Evolutionary conservation across 2,888 invertebrate genomes (phyloP).

Genomic region (Drosophila macrothrix): DNA sequence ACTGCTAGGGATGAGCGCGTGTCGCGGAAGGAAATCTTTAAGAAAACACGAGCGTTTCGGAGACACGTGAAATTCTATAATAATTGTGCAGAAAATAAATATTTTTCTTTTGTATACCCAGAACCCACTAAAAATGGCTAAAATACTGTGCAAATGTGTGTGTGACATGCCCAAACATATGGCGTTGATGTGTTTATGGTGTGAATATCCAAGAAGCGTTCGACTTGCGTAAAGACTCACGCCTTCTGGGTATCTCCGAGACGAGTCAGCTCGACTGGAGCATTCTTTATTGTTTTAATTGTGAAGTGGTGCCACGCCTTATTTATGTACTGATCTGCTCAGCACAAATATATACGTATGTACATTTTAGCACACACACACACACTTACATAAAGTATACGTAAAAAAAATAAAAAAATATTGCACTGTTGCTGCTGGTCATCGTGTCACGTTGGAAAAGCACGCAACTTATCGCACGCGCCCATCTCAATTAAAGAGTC

Average conservation of each 20-base stretch:
- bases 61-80: neutral
- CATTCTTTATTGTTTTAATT: neutral
- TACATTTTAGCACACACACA: neutral
- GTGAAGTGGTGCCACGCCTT: neutral
- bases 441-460: neutral
- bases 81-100: too few species aligned
- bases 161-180: neutral
- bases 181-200: neutral
- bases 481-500: neutral
- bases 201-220: neutral
- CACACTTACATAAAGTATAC: neutral
- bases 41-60: neutral
- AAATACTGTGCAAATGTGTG: neutral
- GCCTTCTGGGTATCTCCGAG: neutral
- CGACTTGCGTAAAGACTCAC: neutral
- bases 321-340: neutral
- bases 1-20: conserved; percentile 15
- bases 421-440: neutral
- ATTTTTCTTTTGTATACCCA: neutral
- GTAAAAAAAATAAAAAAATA: too few species aligned
- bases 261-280: neutral
- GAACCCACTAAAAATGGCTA: fast-evolving
- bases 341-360: neutral
- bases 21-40: neutral
- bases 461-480: conserved; percentile 3